Base-by-base conservation (phyloP, 2,113 vertebrate genomes). In the Accipiter cooperii region DNA sequence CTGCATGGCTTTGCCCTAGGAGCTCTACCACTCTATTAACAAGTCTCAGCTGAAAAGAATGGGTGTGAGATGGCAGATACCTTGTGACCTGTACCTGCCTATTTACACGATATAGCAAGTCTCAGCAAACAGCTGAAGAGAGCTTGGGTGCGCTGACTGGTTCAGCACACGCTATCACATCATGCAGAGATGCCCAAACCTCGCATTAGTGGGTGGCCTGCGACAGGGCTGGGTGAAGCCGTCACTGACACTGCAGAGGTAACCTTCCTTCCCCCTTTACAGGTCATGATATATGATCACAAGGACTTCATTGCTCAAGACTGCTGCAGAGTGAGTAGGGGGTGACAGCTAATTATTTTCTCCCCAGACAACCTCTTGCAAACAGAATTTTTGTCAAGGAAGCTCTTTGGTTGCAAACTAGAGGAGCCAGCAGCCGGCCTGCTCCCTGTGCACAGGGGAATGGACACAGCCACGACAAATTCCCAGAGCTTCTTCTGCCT, bases 161-260 rank as follows among this genome's bases (percentile, higher is more conserved):
- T 46, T 55, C 46, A 57, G 58, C 20, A 61, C 7, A 1, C 6
- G 7, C 8, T 31, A 3, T 21, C 2, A 1, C 13, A 8, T 52
- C 1, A 0, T 26, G 26, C n/a, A 71, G n/a, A 14, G 38, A 31
- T 9, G 8, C 16, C 36, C 51, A 51, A 76, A 49, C 8, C 28
- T 75, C 3, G 3, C 1, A 0, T 33, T 33, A n/a, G 22, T 33
- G 46, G 57, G 25, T 13, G 17, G 12, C 24, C 38, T 44, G 22
- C 1, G 5, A 36, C 22, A 34, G 13, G 26, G 18, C 38, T 34
- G n/a, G 25, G 42, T 0, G 1, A 84, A 52, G 54, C 18, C 10
- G 18, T 42, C 15, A 1, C 57, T n/a, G 40, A 20, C 33, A 28
- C 13, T 7, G 20, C 33, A 77, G n/a, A 17, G 0, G 1, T 34